Conservation (phyloP, 2,888 invertebrate species). For the Dasysyrphus tricinctus region DNA sequence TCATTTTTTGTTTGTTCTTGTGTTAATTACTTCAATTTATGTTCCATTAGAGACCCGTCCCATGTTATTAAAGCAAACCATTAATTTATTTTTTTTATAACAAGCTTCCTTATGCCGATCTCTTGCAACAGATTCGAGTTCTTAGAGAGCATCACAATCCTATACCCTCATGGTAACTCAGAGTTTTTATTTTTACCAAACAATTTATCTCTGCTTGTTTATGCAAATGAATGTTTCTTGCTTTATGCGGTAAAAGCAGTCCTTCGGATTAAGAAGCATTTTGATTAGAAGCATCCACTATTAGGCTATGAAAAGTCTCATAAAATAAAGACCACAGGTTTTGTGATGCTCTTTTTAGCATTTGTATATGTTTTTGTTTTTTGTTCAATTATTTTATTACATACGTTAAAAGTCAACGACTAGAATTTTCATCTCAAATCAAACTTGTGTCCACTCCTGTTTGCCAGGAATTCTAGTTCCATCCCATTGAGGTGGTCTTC, state of each 20-base stretch:
- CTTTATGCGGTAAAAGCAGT: neutral
- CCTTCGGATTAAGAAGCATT: neutral
- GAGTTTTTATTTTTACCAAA: constrained; percentile 26
- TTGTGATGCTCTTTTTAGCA: neutral
- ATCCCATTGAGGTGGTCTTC: constrained; percentile 27
- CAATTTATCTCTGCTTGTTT: constrained; percentile 53
- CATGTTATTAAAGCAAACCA: constrained; percentile 44
- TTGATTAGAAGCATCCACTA: constrained; percentile 16
- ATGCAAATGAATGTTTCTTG: constrained; percentile 55
- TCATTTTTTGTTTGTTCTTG: constrained; percentile 3
- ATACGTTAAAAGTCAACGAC: constrained; percentile 11
- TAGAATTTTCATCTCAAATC: constrained; percentile 17
- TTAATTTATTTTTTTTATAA: constrained; percentile 51
- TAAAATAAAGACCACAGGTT: neutral
- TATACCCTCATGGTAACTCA: neutral
- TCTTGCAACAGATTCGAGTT: constrained; percentile 12
- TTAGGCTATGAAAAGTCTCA: neutral
- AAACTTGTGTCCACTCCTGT: constrained; percentile 19
- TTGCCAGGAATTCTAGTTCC: neutral
- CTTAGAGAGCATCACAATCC: neutral
- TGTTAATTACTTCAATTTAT: constrained; percentile 24
- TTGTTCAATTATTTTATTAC: constrained; percentile 36
- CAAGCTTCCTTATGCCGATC: constrained; percentile 21
- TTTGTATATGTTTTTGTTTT: constrained; percentile 1
- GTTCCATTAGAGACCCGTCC: constrained; percentile 39